Evolutionary conservation across 92 coral and sea anemone species (phyloP).

Genomic region (Zoanthus sociatus): DNA sequence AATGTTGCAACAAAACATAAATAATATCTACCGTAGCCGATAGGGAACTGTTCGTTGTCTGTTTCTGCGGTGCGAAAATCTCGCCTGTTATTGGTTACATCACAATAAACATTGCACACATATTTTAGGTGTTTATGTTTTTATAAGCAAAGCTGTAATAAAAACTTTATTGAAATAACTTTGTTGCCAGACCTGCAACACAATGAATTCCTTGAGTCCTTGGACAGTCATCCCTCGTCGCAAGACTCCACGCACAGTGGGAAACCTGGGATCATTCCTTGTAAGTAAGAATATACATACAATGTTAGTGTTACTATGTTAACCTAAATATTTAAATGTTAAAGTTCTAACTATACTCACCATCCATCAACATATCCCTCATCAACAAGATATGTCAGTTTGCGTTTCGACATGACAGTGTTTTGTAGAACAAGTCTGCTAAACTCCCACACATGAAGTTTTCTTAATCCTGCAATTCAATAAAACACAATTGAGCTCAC

Average conservation of each 20-base stretch:
- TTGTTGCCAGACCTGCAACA: conserved; percentile 68
- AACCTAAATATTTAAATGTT: no score
- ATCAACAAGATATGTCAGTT: conserved; percentile 89
- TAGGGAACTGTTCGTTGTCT: no score
- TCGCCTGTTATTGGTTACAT: no score
- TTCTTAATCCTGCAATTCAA: conserved; percentile 76
- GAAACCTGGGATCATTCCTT: conserved; percentile 99
- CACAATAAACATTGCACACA: no score
- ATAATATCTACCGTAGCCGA: no score
- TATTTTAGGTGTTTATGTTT: no score
- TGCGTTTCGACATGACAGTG: conserved; percentile 96
- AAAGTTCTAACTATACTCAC: conserved; percentile 59
- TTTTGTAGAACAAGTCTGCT: conserved; percentile 90
- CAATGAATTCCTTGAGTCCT: conserved; percentile 93
- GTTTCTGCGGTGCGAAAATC: no score
- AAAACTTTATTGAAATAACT: neutral
- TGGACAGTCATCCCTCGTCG: conserved; percentile 98
- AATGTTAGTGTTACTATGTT: no score
- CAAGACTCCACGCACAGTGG: conserved; percentile 97
- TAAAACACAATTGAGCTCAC: neutral
- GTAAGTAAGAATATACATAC: neutral
- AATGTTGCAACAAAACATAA: no score
- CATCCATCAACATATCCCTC: conserved; percentile 97
- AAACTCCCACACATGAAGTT: conserved; percentile 87
- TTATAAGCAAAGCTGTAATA: no score